phyloP scores from a whole-genome alignment of 2,797 vertebrate genomes.

The Lacerta bilineata region DNA sequence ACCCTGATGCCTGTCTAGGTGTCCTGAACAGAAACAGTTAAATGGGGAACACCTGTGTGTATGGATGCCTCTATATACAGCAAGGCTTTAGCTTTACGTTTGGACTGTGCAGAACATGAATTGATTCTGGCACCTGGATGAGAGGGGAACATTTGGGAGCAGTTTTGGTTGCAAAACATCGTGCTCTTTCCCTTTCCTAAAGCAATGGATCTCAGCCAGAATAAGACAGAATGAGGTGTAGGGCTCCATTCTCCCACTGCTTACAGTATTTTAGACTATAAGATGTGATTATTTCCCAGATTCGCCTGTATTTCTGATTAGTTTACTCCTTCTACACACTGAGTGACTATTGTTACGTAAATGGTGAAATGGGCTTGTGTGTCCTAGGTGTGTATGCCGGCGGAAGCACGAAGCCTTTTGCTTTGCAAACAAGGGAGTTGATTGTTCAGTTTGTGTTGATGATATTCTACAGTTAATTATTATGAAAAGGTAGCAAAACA shows the following conservation, averaged over 20 bases:
- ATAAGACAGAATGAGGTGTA: not conserved
- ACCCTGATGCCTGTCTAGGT: not conserved
- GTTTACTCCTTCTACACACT: not conserved
- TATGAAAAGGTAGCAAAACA: not conserved
- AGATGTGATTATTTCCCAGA: not conserved
- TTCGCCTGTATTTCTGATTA: not conserved
- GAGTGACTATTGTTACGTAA: not conserved
- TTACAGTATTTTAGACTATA: no score
- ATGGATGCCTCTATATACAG: not conserved
- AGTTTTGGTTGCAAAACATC: slow-evolving; percentile 2
- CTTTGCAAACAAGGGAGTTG: not conserved
- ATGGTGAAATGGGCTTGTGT: not conserved
- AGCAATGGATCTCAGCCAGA: not conserved
- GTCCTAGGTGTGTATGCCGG: not conserved
- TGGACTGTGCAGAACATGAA: not conserved
- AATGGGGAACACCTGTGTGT: not conserved
- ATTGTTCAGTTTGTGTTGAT: not conserved
- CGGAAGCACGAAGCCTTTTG: not conserved
- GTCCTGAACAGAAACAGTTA: not conserved
- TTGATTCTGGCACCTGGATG: slow-evolving; percentile 2
- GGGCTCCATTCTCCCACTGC: not conserved
- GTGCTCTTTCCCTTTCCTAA: not conserved
- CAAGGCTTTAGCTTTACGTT: not conserved
- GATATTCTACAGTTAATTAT: not conserved
- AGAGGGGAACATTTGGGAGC: not conserved